phyloP scores from a whole-genome alignment of 1,140 invertebrate genomes.

The Odontomachus brunneus region DNA sequence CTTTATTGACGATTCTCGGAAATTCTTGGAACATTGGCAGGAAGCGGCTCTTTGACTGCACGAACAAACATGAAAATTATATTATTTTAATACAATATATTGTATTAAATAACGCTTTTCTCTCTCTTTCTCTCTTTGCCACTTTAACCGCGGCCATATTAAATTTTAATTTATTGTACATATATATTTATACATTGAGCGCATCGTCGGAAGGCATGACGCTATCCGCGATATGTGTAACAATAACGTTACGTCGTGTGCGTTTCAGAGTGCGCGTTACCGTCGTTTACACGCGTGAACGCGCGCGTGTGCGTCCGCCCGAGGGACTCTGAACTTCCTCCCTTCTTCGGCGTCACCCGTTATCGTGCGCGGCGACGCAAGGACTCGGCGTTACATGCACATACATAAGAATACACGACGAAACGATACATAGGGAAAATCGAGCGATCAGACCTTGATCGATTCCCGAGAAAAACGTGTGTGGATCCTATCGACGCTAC shows the following conservation, averaged over 20 bases:
- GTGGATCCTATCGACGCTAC: neutral
- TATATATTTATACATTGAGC: slow-evolving; percentile 69
- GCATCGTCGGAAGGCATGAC: slow-evolving; percentile 25
- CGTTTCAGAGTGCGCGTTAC: too few relatives aligned
- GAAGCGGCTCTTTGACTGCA: neutral
- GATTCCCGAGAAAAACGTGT: slow-evolving; percentile 7
- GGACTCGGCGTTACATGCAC: slow-evolving; percentile 27
- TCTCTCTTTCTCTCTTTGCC: slow-evolving; percentile 28
- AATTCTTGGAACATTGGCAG: neutral
- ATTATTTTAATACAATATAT: neutral
- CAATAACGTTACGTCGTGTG: slow-evolving; percentile 26
- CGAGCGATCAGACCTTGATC: neutral
- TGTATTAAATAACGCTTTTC: slow-evolving; percentile 1
- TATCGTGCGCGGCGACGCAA: slow-evolving; percentile 53
- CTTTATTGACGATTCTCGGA: slow-evolving; percentile 1
- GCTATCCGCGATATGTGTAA: slow-evolving; percentile 20
- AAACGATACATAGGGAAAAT: slow-evolving; percentile 8
- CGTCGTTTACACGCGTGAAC: slow-evolving; percentile 3
- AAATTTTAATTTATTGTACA: slow-evolving; percentile 52
- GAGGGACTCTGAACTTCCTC: slow-evolving; percentile 71
- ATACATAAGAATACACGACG: slow-evolving; percentile 28
- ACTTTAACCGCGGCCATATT: neutral
- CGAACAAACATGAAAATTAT: slow-evolving; percentile 25
- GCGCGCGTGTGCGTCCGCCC: slow-evolving; percentile 1
- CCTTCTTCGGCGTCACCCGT: slow-evolving; percentile 51